Conservation (phyloP, 2,797 vertebrate genomes). For the Lithobates pipiens region DNA sequence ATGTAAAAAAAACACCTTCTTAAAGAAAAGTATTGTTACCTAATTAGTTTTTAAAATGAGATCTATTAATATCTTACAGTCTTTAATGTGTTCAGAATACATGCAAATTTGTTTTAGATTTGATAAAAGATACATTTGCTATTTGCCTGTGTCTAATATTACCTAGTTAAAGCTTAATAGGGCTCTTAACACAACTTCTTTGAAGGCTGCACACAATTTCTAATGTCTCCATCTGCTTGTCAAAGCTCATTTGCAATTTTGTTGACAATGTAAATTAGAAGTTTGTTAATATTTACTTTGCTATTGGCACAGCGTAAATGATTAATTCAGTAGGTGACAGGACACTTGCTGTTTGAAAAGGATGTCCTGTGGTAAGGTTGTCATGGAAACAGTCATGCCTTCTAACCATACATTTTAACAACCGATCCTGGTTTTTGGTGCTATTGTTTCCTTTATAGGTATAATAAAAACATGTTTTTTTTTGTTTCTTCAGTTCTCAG, state of each 20-base stretch:
- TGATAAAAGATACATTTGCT: not conserved
- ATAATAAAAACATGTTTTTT: not conserved
- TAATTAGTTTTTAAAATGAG: no score
- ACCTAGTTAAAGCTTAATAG: constrained; percentile 7
- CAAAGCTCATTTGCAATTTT: constrained; percentile 15
- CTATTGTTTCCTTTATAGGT: not conserved
- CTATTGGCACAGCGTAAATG: constrained; percentile 36
- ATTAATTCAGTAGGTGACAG: constrained; percentile 44
- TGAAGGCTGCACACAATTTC: constrained; percentile 10
- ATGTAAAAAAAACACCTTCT: no score
- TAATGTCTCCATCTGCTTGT: constrained; percentile 40
- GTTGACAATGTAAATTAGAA: constrained; percentile 49
- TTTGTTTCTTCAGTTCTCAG: not conserved
- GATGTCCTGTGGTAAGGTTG: constrained; percentile 47
- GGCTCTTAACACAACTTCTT: constrained; percentile 24
- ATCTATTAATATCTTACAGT: no score
- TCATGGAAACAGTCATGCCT: constrained; percentile 39
- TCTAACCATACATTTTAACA: constrained; percentile 21
- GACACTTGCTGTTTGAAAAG: constrained; percentile 46
- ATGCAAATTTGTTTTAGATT: not conserved
- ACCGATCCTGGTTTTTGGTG: not conserved
- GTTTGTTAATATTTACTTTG: constrained; percentile 53
- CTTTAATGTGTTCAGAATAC: not conserved
- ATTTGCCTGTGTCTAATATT: not conserved
- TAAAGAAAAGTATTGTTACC: no score